Conservation (phyloP, 2,888 invertebrate genomes). For the Bellardia bayeri region DNA sequence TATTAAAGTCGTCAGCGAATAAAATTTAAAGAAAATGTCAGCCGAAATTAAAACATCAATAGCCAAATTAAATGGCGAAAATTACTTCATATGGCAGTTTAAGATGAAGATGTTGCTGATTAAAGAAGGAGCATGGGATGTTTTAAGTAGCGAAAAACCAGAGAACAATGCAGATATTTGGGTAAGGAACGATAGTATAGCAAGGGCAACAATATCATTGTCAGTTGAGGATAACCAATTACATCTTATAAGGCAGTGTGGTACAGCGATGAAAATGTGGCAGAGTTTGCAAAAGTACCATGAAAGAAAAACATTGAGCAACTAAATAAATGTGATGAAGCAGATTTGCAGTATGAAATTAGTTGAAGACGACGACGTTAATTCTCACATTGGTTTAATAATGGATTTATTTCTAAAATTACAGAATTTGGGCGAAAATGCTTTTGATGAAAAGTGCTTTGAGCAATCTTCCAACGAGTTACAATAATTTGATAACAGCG, state of each 20-base stretch:
- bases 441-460: slow-evolving; percentile 43
- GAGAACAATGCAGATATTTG: background rate
- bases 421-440: slow-evolving; percentile 18
- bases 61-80: slow-evolving; percentile 9
- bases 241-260: slow-evolving; percentile 20
- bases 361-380: slow-evolving; percentile 13
- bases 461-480: background rate
- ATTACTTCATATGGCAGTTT: slow-evolving; percentile 23
- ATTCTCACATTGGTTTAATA: slow-evolving; percentile 25
- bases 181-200: background rate
- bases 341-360: slow-evolving; percentile 32
- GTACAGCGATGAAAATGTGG: slow-evolving; percentile 16
- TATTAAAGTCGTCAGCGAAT: background rate
- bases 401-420: slow-evolving; percentile 19
- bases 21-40: slow-evolving; percentile 10
- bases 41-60: slow-evolving; percentile 27
- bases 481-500: too few relatives aligned
- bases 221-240: slow-evolving; percentile 40
- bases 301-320: slow-evolving; percentile 34
- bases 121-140: slow-evolving; percentile 16
- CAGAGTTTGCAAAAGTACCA: slow-evolving; percentile 24
- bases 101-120: slow-evolving; percentile 16
- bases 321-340: slow-evolving; percentile 34
- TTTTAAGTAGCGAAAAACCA: slow-evolving; percentile 10
- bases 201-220: slow-evolving; percentile 31